Base-by-base conservation (phyloP, 2,797 vertebrate species). In the Myotis pilosus region DNA sequence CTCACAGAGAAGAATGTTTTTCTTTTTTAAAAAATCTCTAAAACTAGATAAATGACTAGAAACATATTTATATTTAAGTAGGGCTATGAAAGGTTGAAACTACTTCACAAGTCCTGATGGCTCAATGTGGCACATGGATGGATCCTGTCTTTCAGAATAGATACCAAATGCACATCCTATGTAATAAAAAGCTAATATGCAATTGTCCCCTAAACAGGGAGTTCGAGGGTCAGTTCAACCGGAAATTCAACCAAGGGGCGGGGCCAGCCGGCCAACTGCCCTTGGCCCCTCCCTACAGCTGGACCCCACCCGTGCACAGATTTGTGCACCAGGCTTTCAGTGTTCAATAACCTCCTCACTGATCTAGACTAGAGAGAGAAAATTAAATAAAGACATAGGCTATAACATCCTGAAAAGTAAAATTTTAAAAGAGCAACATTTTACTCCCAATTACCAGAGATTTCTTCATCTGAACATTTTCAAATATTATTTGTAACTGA, bases 391-490 rank as follows among this genome's bases (percentile, higher is more conserved):
- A 75, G 57, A 85, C 16, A 57, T 22, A 79, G 36, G 28, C n/a
- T 55, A 5, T 15, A 71, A 66, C 9, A 60, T 55, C 36, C 16
- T 23, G 4, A 71, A 71, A 78, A 68, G 17, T 33, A 4, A 2
- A 41, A 38, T 92, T 89, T 84, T 51, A 76, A 76, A 94, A 89
- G 25, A 55, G 41, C 15, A 33, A 60, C 41, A 83, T 57, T 75
- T 80, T 57, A 44, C 6, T 82, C 25, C 44, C n/a, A 79, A 49
- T 36, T 5, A 8, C 36, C 20, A 33, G 36, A 33, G 49, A 82
- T 92, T 60, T 71, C 38, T 64, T 93, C 30, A 49, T 47, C 49
- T 62, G 33, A 86, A 60, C 53, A 83, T 69, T 28, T 92, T 84
- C 49, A 85, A 15, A 41, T 69, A 25, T 80, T 81, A 55, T 49